A percentile compares a stretch with the other conserved stretches of the same genome.
Evolutionary conservation across 2,888 invertebrate species (phyloP).

Genomic region (Loripinus fragilis): DNA sequence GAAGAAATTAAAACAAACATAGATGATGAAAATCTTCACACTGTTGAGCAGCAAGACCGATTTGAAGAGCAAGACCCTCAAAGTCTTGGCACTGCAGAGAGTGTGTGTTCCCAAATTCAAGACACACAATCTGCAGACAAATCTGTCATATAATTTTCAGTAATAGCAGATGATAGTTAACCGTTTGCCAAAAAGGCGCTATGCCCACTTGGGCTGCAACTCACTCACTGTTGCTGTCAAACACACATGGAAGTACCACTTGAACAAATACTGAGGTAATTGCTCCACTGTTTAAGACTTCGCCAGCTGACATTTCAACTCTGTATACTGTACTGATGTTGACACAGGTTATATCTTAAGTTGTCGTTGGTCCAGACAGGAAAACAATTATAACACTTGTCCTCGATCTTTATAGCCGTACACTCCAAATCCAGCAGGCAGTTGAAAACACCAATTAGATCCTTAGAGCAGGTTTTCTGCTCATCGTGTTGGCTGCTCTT

Average conservation of each 20-base stretch:
- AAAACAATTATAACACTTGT: slow-evolving; percentile 29
- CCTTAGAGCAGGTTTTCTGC: slow-evolving; percentile 19
- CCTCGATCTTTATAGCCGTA: slow-evolving; percentile 33
- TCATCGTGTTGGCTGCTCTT: slow-evolving; percentile 43
- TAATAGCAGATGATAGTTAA: not conserved
- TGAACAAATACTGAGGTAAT: slow-evolving; percentile 34
- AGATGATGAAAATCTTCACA: no score
- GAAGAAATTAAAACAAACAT: no score
- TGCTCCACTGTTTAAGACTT: slow-evolving; percentile 31
- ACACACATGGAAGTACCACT: not conserved
- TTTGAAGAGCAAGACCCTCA: not conserved
- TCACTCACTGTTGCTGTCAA: slow-evolving; percentile 20
- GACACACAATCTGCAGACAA: not conserved
- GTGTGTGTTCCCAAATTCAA: not conserved
- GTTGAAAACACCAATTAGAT: slow-evolving; percentile 36
- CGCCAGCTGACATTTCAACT: slow-evolving; percentile 34
- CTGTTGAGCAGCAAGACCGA: no score
- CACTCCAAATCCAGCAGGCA: slow-evolving; percentile 33
- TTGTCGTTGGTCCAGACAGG: slow-evolving; percentile 35
- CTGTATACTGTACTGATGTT: slow-evolving; percentile 32
- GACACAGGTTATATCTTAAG: slow-evolving; percentile 30
- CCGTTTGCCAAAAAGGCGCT: not conserved
- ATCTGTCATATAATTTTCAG: not conserved
- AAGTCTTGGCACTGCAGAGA: no score
- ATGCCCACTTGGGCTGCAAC: slow-evolving; percentile 34